phyloP scores from a whole-genome alignment of 2,888 invertebrate genomes.

The Drosophila yooni region DNA sequence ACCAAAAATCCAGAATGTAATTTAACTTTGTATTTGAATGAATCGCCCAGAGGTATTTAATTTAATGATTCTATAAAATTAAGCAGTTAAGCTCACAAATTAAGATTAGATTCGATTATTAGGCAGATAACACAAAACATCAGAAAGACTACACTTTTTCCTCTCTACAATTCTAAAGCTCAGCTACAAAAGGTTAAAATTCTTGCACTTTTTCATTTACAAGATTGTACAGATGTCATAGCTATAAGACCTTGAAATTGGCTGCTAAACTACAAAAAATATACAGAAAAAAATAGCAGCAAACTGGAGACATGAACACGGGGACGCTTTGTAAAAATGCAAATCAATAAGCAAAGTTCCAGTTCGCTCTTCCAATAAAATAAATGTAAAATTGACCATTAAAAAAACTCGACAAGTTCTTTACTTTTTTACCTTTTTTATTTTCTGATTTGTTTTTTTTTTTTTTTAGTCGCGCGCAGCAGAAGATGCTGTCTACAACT shows the following conservation, averaged over 20 bases:
- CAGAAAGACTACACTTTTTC: background rate
- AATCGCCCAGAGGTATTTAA: background rate
- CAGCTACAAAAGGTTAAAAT: background rate
- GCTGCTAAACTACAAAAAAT: constrained; percentile 43
- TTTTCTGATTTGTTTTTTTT: background rate
- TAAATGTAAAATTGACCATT: constrained; percentile 71
- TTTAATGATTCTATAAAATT: background rate
- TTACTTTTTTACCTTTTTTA: constrained; percentile 9
- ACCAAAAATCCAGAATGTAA: background rate
- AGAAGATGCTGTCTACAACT: constrained; percentile 21
- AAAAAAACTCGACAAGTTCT: constrained; percentile 57
- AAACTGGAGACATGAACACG: constrained; percentile 63
- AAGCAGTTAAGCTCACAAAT: background rate
- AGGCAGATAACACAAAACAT: background rate
- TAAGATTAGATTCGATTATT: background rate
- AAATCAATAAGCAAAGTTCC: constrained; percentile 77
- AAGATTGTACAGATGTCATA: constrained; percentile 30
- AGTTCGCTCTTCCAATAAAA: constrained; percentile 71
- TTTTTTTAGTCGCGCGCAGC: constrained; percentile 50
- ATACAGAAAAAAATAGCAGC: constrained; percentile 67
- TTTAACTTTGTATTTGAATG: background rate
- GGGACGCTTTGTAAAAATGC: constrained; percentile 74
- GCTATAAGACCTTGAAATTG: constrained; percentile 46
- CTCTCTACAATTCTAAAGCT: background rate
- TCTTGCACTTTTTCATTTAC: constrained; percentile 5